A percentile compares a stretch with the other conserved stretches of the same genome.
Evolutionary conservation across 2,797 vertebrate species (phyloP).

Genomic region (Trachops cirrhosus): DNA sequence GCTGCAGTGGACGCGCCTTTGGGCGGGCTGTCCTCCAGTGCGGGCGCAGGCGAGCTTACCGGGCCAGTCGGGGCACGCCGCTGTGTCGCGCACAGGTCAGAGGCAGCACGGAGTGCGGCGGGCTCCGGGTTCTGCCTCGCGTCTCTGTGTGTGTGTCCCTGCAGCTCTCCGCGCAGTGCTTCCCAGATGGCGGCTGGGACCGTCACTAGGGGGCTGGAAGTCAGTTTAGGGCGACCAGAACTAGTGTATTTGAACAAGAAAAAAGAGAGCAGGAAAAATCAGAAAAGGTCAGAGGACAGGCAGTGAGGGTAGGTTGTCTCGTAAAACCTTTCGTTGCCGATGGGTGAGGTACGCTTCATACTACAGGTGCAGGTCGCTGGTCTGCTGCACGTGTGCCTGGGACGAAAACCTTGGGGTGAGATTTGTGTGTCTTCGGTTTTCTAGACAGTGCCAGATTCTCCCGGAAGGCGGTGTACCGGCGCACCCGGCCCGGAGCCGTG

Average conservation of each 20-base stretch:
- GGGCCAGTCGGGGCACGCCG: not conserved
- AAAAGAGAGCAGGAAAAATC: not conserved
- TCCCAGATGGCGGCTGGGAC: not conserved
- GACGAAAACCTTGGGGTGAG: not conserved
- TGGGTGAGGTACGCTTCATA: fast-evolving
- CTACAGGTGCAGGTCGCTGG: not conserved
- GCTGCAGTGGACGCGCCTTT: too few species aligned
- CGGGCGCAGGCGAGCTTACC: not conserved
- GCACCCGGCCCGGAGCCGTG: not conserved
- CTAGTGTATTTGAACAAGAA: not conserved
- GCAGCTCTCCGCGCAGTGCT: not conserved
- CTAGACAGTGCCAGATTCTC: not conserved
- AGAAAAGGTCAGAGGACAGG: too few species aligned
- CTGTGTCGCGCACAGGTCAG: too few species aligned
- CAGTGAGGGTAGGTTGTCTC: not conserved
- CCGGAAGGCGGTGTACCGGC: not conserved
- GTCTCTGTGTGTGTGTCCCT: too few species aligned
- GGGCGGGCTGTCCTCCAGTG: not conserved
- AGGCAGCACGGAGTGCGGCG: not conserved
- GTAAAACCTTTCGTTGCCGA: not conserved
- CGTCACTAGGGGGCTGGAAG: not conserved
- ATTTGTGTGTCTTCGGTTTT: not conserved
- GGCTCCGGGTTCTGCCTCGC: too few species aligned
- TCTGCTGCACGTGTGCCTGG: not conserved
- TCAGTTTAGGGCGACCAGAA: not conserved